Base-by-base conservation (phyloP, 2,113 vertebrate species). In the Australoheros scitulus region DNA sequence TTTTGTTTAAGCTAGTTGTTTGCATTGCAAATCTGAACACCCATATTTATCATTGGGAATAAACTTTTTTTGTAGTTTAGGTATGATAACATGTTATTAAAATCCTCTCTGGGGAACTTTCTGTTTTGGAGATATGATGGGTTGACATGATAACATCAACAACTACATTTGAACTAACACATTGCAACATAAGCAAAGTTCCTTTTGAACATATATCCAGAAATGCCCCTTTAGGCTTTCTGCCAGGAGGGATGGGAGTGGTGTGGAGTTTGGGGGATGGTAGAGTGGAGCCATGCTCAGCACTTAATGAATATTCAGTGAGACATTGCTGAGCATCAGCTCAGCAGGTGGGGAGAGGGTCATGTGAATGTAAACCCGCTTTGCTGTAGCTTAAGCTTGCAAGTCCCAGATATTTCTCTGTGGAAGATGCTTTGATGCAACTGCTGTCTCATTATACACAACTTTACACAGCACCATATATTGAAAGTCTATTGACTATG, bases 301-400 rank as follows among this genome's bases (percentile, higher is more conserved):
- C 68, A 60, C 38, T 76, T 81, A 63, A 89, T 93, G 86, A 93
- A 90, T 92, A 92, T 93, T 92, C 90, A 93, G 84, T 50, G 43
- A 72, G 43, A 90, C 59, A 77, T 87, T 75, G 77, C 81, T 10
- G 56, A 82, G 87, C 82, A 70, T 87, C 81, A 83, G 72, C 89
- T 89, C 84, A 86, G 87, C 88, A 89, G 90, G 87, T 86, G 86
- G 84, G 81, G 34, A 74, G 41, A 65, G 64, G 65, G 61, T 22
- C 43, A 82, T 13, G 32, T 26, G 58, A 87, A 77, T 81, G 64
- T 79, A 85, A 83, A 78, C 75, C 43, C 32, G 61, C 32, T 78
- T 80, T 80, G 14, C 80, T 86, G 26, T 68, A 68, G 60, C 55
- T 57, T 57, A 52, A 11, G 18, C 70, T 85, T 32, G 29, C 24